Conservation (phyloP, 1,140 invertebrate species). For the Microplitis demolitor region DNA sequence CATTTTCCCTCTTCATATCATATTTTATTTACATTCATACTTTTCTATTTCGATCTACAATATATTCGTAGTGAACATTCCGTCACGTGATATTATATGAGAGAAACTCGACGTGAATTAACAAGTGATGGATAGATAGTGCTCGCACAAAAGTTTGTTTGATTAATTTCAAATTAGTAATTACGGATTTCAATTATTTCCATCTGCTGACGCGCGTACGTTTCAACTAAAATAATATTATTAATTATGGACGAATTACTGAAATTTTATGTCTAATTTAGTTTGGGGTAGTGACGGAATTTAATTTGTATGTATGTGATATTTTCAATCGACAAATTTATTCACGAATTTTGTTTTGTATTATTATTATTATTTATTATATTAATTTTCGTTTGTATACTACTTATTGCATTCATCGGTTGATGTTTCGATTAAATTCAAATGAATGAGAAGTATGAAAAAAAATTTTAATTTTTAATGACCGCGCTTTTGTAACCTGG, state of each 20-base stretch:
- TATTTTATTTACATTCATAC: neutral
- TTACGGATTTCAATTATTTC: slow-evolving; percentile 47
- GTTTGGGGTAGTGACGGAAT: neutral
- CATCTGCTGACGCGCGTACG: slow-evolving; percentile 51
- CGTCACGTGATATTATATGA: slow-evolving; percentile 28
- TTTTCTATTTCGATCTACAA: too few relatives aligned
- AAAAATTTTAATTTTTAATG: too few relatives aligned
- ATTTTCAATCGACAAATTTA: too few relatives aligned
- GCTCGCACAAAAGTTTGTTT: slow-evolving; percentile 41
- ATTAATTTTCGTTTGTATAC: too few relatives aligned
- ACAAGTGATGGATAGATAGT: slow-evolving; percentile 15
- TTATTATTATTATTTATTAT: too few relatives aligned
- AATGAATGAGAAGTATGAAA: too few relatives aligned
- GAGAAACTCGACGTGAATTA: slow-evolving; percentile 37
- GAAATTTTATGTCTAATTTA: slow-evolving; percentile 28
- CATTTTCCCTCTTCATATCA: neutral
- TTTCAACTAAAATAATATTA: slow-evolving; percentile 55
- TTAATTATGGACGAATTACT: slow-evolving; percentile 54
- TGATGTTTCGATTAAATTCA: too few relatives aligned
- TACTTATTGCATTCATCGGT: too few relatives aligned
- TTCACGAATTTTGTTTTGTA: too few relatives aligned
- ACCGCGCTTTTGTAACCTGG: too few relatives aligned
- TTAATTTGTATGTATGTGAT: too few relatives aligned
- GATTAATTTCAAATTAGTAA: slow-evolving; percentile 56
- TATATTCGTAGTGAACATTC: neutral